A percentile compares a stretch with the other conserved stretches of the same genome.
Evolutionary conservation across 1,140 invertebrate species (phyloP).

Genomic region (Macrobrachium nipponense): DNA sequence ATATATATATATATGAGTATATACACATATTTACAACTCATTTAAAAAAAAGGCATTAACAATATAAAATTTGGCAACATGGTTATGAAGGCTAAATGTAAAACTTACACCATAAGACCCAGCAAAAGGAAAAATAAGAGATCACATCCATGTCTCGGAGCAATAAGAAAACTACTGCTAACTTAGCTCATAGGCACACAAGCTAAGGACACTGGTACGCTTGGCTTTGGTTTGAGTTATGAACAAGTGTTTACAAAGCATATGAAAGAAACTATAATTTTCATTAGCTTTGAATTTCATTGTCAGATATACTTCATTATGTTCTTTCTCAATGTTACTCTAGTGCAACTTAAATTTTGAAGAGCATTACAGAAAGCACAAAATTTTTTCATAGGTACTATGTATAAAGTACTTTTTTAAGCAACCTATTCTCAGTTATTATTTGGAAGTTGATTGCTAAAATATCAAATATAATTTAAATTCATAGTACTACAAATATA

Average conservation of each 20-base stretch:
- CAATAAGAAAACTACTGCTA: slow-evolving; percentile 23
- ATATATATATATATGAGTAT: slow-evolving; percentile 29
- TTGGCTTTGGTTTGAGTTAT: slow-evolving; percentile 51
- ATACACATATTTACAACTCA: slow-evolving; percentile 43
- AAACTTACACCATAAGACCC: slow-evolving; percentile 6
- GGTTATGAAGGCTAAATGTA: slow-evolving; percentile 38
- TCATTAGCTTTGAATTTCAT: too few relatives aligned
- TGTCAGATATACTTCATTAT: too few relatives aligned
- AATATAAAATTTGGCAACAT: slow-evolving; percentile 59
- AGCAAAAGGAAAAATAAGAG: slow-evolving; percentile 30
- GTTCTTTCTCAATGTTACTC: too few relatives aligned
- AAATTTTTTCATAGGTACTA: too few relatives aligned
- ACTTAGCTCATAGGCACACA: slow-evolving; percentile 55
- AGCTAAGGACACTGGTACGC: slow-evolving; percentile 58
- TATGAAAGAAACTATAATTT: not conserved
- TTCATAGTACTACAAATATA: too few relatives aligned
- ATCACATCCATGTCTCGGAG: slow-evolving; percentile 19
- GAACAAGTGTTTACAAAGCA: slow-evolving; percentile 33
- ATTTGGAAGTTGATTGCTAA: too few relatives aligned
- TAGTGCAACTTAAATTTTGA: too few relatives aligned
- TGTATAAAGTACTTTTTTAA: too few relatives aligned
- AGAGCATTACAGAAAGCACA: too few relatives aligned
- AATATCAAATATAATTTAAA: too few relatives aligned
- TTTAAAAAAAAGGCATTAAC: slow-evolving; percentile 40
- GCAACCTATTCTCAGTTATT: too few relatives aligned